These are phyloP conservation scores for Pholis gunnellus DNA, from an alignment of 2,113 vertebrate species.

Conservation along the genomic window DNA sequence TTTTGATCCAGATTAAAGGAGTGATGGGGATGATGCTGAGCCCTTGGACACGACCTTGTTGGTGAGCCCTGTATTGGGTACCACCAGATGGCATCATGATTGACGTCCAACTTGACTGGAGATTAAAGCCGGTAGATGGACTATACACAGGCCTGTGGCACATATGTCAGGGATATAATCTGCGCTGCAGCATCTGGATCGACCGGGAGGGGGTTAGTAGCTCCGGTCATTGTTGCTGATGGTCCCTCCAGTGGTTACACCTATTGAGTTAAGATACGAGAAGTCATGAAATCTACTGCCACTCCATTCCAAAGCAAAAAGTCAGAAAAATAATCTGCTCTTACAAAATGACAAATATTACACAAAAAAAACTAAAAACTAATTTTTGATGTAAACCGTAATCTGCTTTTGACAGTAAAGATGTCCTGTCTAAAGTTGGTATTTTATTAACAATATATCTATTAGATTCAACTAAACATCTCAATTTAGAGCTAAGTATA, in stretches of 20 bases:
- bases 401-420: background rate
- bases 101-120: constrained; percentile 78
- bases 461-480: background rate
- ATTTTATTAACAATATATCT: background rate
- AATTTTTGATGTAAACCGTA: background rate
- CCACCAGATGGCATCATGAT: constrained; percentile 82
- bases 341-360: background rate
- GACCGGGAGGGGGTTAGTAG: constrained; percentile 32
- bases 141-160: constrained; percentile 70
- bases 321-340: background rate
- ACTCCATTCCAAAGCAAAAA: background rate
- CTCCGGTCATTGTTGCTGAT: constrained; percentile 33
- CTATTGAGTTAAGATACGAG: background rate
- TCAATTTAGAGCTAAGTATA: background rate
- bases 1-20: constrained; percentile 85
- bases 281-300: background rate
- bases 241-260: background rate
- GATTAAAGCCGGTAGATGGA: constrained; percentile 79
- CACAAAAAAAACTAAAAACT: background rate
- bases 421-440: background rate
- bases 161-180: constrained; percentile 78
- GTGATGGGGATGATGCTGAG: constrained; percentile 73
- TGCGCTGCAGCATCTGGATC: constrained; percentile 72
- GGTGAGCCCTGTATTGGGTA: constrained; percentile 68
- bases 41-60: constrained; percentile 80